Evolutionary conservation across 2,888 invertebrate species (phyloP).

Genomic region (Drosophila recens): DNA sequence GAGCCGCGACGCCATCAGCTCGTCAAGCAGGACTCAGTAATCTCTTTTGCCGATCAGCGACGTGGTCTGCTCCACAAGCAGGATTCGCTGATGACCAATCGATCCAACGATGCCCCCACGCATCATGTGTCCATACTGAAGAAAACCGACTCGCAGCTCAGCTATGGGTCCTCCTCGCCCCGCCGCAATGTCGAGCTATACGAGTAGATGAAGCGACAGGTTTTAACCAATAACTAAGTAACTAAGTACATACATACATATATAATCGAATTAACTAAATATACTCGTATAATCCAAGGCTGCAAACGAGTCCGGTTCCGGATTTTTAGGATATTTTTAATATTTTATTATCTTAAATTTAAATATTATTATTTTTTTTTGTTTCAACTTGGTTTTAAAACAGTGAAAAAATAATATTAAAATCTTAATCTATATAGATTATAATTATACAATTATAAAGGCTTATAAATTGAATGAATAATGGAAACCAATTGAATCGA

Average conservation of each 20-base stretch:
- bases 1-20: slow-evolving; percentile 84
- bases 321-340: too few species aligned
- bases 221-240: slow-evolving; percentile 1
- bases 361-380: not conserved
- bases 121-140: slow-evolving; percentile 85
- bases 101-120: slow-evolving; percentile 82
- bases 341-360: not conserved
- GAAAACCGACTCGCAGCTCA: slow-evolving; percentile 85
- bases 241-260: too few species aligned
- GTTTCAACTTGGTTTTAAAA: too few species aligned
- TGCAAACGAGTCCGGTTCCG: not conserved
- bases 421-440: too few species aligned
- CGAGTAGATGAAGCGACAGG: slow-evolving; percentile 67
- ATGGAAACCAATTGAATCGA: not conserved
- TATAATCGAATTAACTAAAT: slow-evolving; percentile 9
- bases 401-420: too few species aligned
- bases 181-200: slow-evolving; percentile 84
- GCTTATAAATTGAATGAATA: too few species aligned
- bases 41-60: slow-evolving; percentile 85
- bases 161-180: slow-evolving; percentile 81
- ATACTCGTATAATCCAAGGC: not conserved
- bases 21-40: slow-evolving; percentile 85
- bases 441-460: too few species aligned
- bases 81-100: slow-evolving; percentile 84
- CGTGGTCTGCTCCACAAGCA: slow-evolving; percentile 84